phyloP scores from a whole-genome alignment of 2,113 vertebrate species.

The Neotoma lepida region DNA sequence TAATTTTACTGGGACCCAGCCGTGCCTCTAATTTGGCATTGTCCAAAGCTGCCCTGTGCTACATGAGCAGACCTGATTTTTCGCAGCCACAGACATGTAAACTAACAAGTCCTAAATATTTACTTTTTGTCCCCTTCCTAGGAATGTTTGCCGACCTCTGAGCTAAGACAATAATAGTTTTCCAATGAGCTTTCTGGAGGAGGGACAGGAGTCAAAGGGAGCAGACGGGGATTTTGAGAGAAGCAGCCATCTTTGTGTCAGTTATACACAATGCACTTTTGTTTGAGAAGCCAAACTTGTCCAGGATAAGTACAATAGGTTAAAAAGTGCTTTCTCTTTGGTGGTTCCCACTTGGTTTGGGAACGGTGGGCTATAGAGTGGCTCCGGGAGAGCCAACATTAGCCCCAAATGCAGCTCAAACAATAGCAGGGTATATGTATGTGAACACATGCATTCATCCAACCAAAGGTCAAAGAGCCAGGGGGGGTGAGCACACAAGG shows the following conservation, averaged over 20 bases:
- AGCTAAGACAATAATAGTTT: slow-evolving; percentile 41
- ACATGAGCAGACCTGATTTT: background rate
- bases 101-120: slow-evolving; percentile 32
- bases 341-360: background rate
- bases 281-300: background rate
- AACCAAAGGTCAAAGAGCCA: background rate
- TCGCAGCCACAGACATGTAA: background rate
- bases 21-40: background rate
- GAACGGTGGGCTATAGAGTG: background rate
- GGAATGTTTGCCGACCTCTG: background rate
- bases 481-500: background rate
- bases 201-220: background rate
- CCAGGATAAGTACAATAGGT: background rate
- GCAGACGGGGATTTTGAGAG: background rate
- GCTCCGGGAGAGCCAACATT: background rate
- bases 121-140: background rate
- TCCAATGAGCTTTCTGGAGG: slow-evolving; percentile 35
- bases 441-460: background rate
- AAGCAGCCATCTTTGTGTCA: background rate
- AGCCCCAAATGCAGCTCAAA: slow-evolving; percentile 1
- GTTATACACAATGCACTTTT: background rate
- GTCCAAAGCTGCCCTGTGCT: background rate
- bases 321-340: background rate
- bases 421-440: background rate
- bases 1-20: background rate